These are phyloP conservation scores for Telmatochromis bifrenatus DNA, from an alignment of 2,113 vertebrate genomes.

Conservation along the genomic window DNA sequence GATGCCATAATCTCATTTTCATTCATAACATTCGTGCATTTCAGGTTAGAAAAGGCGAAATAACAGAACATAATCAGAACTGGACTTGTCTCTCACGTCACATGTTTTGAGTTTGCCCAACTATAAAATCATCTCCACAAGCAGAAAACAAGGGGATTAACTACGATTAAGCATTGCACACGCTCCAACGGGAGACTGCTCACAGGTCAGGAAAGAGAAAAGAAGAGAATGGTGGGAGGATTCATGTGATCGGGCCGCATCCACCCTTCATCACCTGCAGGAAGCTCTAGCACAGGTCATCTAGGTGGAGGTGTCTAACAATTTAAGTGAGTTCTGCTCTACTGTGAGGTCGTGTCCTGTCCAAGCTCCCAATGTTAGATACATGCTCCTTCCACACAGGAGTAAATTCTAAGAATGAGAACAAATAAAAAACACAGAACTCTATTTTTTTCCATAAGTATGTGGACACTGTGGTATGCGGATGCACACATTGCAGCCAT, in stretches of 20 bases:
- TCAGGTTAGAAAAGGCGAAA: neutral
- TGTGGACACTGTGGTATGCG: neutral
- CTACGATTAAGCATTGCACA: neutral
- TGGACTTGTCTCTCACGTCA: neutral
- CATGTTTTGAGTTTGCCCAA: neutral
- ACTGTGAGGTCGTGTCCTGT: neutral
- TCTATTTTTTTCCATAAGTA: neutral
- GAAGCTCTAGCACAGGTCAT: neutral
- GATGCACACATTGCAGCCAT: neutral
- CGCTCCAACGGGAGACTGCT: neutral
- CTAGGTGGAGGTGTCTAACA: neutral
- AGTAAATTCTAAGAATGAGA: neutral
- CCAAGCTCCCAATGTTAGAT: neutral
- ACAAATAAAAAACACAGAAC: neutral
- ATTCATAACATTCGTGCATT: conserved; percentile 43
- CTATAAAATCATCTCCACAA: neutral
- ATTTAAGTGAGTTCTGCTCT: neutral
- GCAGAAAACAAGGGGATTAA: neutral
- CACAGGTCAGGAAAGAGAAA: neutral
- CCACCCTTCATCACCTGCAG: neutral
- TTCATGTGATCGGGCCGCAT: neutral
- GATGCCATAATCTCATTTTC: conserved; percentile 54
- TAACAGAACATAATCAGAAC: neutral
- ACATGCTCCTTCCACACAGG: neutral
- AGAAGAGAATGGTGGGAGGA: neutral